A percentile compares a stretch with the other conserved stretches of the same genome.
These are phyloP conservation scores for Aricia artaxerxes DNA, from an alignment of 2,888 invertebrate species.

Conservation along the genomic window DNA sequence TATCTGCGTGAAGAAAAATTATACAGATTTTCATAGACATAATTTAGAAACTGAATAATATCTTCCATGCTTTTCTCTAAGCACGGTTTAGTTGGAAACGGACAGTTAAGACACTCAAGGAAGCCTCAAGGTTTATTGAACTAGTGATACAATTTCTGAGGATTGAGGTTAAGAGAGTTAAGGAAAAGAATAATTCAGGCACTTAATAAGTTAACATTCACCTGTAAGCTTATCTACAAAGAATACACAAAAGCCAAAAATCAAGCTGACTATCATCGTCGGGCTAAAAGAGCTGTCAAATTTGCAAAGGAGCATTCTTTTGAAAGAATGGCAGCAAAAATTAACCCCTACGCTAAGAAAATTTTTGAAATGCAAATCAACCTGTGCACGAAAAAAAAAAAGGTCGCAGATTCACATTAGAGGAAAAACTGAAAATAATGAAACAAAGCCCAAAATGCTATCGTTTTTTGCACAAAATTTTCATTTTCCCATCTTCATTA, in stretches of 20 bases:
- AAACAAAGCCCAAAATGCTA: constrained; percentile 5
- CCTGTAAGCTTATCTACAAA: constrained; percentile 20
- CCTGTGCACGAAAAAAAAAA: constrained; percentile 15
- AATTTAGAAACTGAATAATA: too few relatives aligned
- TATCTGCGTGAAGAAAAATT: too few relatives aligned
- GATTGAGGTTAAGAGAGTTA: too few relatives aligned
- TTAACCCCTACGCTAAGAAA: constrained; percentile 6
- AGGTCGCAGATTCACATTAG: constrained; percentile 18
- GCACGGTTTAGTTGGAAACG: too few relatives aligned
- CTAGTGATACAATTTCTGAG: too few relatives aligned
- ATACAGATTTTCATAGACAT: too few relatives aligned
- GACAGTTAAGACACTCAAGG: too few relatives aligned
- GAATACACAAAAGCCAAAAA: constrained; percentile 19
- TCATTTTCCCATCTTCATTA: not conserved
- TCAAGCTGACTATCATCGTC: not conserved
- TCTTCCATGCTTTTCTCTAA: too few relatives aligned
- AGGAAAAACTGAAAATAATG: constrained; percentile 16
- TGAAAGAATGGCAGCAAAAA: constrained; percentile 17
- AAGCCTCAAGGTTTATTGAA: too few relatives aligned
- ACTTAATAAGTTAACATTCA: not conserved
- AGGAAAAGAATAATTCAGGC: too few relatives aligned
- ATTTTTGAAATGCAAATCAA: constrained; percentile 16
- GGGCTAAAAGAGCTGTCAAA: constrained; percentile 2
- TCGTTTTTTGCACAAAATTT: not conserved
- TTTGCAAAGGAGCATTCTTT: constrained; percentile 18